Evolutionary conservation across 2,888 invertebrate genomes (phyloP), one percentile per base, ranked within the genome.

Genomic region (Oligia strigilis): DNA sequence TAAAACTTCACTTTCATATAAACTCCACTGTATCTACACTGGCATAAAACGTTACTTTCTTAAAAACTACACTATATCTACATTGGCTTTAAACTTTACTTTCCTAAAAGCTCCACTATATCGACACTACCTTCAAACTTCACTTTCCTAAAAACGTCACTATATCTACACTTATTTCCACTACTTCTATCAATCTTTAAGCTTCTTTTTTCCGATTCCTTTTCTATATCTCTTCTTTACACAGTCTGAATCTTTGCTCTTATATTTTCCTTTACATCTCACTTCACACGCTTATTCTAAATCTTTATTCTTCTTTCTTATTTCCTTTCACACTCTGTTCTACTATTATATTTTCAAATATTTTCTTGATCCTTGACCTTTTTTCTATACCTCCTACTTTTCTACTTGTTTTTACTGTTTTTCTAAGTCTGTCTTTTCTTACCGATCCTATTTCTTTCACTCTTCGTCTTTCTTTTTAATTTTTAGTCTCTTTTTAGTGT

Each of bases 91-190:
- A 43, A 43, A 43, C 43, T 14, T 62, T 0, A 23, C 14, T 67
- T 43, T 14, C 14, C 40, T n/a, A 2, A 40, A 14, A 66, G 0
- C 14, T 55, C 17, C 40, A 23, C 62, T 80, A 17, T 60, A n/a
- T 66, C 40, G 29, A 1, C 29, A 72, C 73, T 80, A 6, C n/a
- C 52, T 73, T 66, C 9, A 52, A 67, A 49, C 52, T 73, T 58
- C 36, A 60, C 14, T 80, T 60, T 46, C 58, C n/a, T 36, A 52
- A 17, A 52, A 19, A 17, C 40, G 19, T 0, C 11, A 49, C 36
- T 65, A 75, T 52, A 13, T 55, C 52, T 55, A 62, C 36, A 70
- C n/a, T 66, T 77, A 46, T 78, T 52, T 82, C 58, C 36, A 52
- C 14, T 55, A 49, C 17, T 23, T 36, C 13, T 80, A 17, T 36